Evolutionary conservation across 2,797 vertebrate species (phyloP).

Genomic region (Tangara arthus): DNA sequence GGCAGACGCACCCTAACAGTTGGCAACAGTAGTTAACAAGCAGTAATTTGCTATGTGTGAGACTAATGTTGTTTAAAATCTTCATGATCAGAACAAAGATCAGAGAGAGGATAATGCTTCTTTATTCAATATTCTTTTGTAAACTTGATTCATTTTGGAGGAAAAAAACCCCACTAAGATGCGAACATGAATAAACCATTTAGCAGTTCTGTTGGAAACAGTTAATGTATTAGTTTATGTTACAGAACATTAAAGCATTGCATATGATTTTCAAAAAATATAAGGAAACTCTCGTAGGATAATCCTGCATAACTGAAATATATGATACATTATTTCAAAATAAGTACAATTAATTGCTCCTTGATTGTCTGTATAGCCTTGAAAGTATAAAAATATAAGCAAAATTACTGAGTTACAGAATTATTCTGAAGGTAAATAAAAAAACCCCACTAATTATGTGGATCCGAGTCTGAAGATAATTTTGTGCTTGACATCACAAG

Average conservation of each 20-base stretch:
- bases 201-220: neutral
- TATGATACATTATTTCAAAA: constrained; percentile 34
- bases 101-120: constrained; percentile 64
- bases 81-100: constrained; percentile 71
- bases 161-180: neutral
- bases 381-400: constrained; percentile 22
- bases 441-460: neutral
- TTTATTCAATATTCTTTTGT: constrained; percentile 69
- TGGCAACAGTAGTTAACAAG: constrained; percentile 76
- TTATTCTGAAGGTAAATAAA: neutral
- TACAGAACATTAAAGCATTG: constrained; percentile 55
- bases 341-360: constrained; percentile 32
- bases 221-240: constrained; percentile 17
- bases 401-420: neutral
- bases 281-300: constrained; percentile 50
- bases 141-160: constrained; percentile 50
- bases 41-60: constrained; percentile 70
- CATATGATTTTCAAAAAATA: constrained; percentile 55
- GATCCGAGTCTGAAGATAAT: neutral
- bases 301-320: constrained; percentile 49
- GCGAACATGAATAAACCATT: neutral
- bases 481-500: constrained; percentile 44
- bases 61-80: constrained; percentile 69
- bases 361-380: constrained; percentile 9
- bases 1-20: constrained; percentile 71